A percentile compares a stretch with the other conserved stretches of the same genome.
These are phyloP conservation scores for Chlorospingus flavigularis DNA, from an alignment of 2,797 vertebrate species.

Conservation along the genomic window DNA sequence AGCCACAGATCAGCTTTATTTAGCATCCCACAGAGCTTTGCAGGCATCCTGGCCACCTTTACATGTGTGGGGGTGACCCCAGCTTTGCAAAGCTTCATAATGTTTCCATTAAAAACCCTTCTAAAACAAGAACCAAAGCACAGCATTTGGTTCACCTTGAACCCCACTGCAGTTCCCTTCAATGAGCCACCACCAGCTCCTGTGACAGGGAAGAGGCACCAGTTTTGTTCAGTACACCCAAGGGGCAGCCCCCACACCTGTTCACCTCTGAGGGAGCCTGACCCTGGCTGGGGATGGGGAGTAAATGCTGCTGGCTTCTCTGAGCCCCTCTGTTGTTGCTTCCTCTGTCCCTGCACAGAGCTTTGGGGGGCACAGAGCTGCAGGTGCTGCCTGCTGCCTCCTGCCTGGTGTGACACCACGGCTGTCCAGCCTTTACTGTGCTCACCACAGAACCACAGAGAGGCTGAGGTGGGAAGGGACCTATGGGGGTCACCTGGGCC, in stretches of 20 bases:
- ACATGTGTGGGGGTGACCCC: accelerated
- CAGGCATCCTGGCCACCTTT: not conserved
- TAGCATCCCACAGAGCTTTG: not conserved
- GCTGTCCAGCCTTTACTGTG: not conserved
- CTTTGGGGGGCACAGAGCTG: not conserved
- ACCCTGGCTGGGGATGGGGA: accelerated
- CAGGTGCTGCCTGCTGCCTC: not conserved
- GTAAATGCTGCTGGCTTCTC: not conserved
- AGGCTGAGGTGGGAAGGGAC: not conserved
- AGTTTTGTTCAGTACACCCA: accelerated
- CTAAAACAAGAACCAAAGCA: not conserved
- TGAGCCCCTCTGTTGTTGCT: not conserved
- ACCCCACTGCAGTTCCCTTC: not conserved
- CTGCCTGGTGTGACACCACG: accelerated
- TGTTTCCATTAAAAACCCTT: not conserved
- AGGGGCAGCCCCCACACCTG: not conserved
- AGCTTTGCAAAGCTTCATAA: not conserved
- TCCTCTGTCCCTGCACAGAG: accelerated
- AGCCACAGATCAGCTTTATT: not conserved
- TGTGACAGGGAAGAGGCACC: not conserved
- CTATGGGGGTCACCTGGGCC: not conserved
- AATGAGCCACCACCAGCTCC: not conserved
- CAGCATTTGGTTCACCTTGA: not conserved
- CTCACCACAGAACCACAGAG: not conserved
- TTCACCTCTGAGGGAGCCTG: not conserved